Percentiles rank a stretch among this genome's conserved stretches.
These are phyloP conservation scores for Psephotus haematonotus DNA, from an alignment of 2,113 vertebrate genomes.

Conservation along the genomic window DNA sequence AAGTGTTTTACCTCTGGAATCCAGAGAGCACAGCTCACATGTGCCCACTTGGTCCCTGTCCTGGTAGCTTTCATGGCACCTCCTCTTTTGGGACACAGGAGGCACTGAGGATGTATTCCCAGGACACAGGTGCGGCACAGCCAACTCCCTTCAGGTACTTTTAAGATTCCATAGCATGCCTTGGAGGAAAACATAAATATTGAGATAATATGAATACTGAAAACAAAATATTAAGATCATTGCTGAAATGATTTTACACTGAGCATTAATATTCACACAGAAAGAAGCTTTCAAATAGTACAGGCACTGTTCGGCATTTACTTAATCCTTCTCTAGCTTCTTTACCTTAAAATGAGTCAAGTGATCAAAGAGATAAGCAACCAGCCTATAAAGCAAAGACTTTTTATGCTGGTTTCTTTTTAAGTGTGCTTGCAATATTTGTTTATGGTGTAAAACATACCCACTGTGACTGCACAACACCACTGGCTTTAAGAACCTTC, in stretches of 20 bases:
- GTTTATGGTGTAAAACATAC: not conserved
- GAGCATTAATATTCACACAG: not conserved
- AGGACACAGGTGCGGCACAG: slow-evolving; percentile 94
- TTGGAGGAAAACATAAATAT: slow-evolving; percentile 50
- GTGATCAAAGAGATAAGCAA: not conserved
- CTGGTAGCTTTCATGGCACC: slow-evolving; percentile 97
- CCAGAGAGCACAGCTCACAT: slow-evolving; percentile 98
- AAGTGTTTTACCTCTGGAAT: slow-evolving; percentile 90
- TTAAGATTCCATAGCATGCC: slow-evolving; percentile 98
- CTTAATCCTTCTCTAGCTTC: not conserved
- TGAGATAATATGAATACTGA: not conserved
- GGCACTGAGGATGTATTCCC: slow-evolving; percentile 90
- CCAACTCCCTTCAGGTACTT: slow-evolving; percentile 98
- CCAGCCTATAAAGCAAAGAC: not conserved
- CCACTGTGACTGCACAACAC: not conserved
- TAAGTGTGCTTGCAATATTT: not conserved
- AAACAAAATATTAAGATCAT: not conserved
- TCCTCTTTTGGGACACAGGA: slow-evolving; percentile 94
- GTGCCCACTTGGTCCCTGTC: slow-evolving; percentile 94
- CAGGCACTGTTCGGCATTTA: not conserved
- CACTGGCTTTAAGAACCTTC: not conserved
- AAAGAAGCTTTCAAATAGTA: not conserved
- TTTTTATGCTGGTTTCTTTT: not conserved
- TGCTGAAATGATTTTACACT: not conserved
- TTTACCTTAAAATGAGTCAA: not conserved